Percentiles rank a stretch among this genome's conserved stretches.
Evolutionary conservation across 2,797 vertebrate species (phyloP).

Genomic region (Gymnothorax reevesii): DNA sequence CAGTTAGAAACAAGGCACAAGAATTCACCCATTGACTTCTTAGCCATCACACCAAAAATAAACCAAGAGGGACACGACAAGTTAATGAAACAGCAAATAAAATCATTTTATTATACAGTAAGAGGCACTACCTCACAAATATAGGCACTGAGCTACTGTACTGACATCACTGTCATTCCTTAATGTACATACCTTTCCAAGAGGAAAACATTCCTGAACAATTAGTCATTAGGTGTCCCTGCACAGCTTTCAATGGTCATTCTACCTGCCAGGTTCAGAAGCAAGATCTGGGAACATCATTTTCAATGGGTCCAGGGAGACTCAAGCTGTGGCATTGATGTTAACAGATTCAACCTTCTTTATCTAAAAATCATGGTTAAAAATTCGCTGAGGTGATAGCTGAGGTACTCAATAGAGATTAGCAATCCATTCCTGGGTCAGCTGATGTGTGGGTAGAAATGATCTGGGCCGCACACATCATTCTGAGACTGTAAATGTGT

Average conservation of each 20-base stretch:
- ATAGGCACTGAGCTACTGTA: slow-evolving; percentile 87
- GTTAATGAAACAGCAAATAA: slow-evolving; percentile 68
- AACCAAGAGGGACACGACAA: slow-evolving; percentile 35
- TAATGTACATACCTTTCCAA: slow-evolving; percentile 34
- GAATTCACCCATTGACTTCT: slow-evolving; percentile 20
- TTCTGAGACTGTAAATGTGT: background rate
- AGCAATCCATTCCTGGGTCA: background rate
- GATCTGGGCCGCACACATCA: background rate
- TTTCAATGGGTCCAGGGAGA: background rate
- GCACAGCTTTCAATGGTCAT: slow-evolving; percentile 5
- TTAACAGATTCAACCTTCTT: background rate
- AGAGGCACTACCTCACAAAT: slow-evolving; percentile 80
- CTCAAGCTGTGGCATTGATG: background rate
- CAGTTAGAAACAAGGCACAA: slow-evolving; percentile 26
- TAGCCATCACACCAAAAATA: slow-evolving; percentile 6
- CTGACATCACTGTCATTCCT: slow-evolving; percentile 64
- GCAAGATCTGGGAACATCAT: slow-evolving; percentile 1
- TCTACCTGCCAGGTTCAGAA: background rate
- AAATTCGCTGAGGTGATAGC: background rate
- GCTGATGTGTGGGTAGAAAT: background rate
- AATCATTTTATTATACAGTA: slow-evolving; percentile 77
- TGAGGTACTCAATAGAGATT: slow-evolving; percentile 18
- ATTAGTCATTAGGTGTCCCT: background rate
- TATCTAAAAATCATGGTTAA: slow-evolving; percentile 17
- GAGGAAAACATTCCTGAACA: slow-evolving; percentile 4